Evolutionary conservation across 1,140 invertebrate genomes (phyloP).

Genomic region (Neocloeon triangulifer): DNA sequence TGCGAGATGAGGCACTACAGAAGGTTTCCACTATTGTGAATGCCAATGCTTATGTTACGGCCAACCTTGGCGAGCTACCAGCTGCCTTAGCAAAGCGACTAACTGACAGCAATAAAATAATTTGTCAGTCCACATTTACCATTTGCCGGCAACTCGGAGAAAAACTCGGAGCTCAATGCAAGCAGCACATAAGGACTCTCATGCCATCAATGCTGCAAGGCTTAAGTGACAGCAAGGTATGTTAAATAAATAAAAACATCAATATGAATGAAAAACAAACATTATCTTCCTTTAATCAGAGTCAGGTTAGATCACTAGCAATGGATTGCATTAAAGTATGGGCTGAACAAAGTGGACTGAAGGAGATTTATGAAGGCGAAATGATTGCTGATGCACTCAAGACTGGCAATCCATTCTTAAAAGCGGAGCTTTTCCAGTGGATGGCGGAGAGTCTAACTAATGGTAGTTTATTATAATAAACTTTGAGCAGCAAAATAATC

Average conservation of each 20-base stretch:
- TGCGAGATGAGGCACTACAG: constrained; percentile 58
- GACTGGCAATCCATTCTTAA: constrained; percentile 55
- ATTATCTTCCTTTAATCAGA: constrained; percentile 15
- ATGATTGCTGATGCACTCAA: constrained; percentile 71
- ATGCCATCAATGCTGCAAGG: constrained; percentile 65
- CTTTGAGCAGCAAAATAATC: not conserved
- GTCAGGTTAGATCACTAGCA: constrained; percentile 43
- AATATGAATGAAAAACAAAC: too few relatives aligned
- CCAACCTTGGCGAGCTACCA: constrained; percentile 61
- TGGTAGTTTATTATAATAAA: constrained; percentile 18
- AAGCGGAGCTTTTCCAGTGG: constrained; percentile 66
- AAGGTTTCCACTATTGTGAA: constrained; percentile 52
- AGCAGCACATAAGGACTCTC: constrained; percentile 52
- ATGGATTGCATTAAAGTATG: constrained; percentile 62
- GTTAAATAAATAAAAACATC: not conserved
- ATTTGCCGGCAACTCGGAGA: constrained; percentile 57
- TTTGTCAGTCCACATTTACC: constrained; percentile 56
- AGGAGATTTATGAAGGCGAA: constrained; percentile 71
- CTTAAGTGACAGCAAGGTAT: constrained; percentile 44
- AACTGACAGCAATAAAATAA: constrained; percentile 75
- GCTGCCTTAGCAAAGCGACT: constrained; percentile 50
- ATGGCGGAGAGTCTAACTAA: constrained; percentile 54
- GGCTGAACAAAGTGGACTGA: constrained; percentile 53
- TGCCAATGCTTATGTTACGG: constrained; percentile 56
- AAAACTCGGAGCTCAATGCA: constrained; percentile 59